Conservation (phyloP, 2,888 invertebrate genomes). For the Meliscaeva auricollis region DNA sequence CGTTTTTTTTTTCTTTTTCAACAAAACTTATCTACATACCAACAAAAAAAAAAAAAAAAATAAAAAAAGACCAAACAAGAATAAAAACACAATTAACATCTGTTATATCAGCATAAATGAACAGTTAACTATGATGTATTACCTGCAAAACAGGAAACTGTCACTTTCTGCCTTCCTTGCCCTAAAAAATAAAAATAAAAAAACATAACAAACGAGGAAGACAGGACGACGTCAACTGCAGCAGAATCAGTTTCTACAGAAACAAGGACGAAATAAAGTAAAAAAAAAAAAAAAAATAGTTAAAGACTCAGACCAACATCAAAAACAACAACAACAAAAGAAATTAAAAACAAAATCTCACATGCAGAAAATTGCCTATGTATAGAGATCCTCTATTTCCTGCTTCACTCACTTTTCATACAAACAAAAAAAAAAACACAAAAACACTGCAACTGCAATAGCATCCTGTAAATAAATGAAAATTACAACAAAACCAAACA, state of each 20-base stretch:
- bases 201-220: constrained; percentile 24
- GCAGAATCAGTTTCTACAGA: constrained; percentile 9
- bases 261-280: background rate
- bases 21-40: background rate
- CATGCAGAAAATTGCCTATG: constrained; percentile 73
- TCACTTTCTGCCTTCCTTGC: constrained; percentile 70
- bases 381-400: constrained; percentile 53
- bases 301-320: constrained; percentile 42
- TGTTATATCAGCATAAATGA: constrained; percentile 73
- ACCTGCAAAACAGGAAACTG: constrained; percentile 66
- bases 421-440: background rate
- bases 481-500: constrained; percentile 38
- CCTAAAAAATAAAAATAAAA: constrained; percentile 22
- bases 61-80: background rate
- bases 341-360: constrained; percentile 62
- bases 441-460: constrained; percentile 25
- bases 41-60: no score
- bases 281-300: background rate
- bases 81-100: constrained; percentile 71
- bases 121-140: constrained; percentile 75
- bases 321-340: constrained; percentile 33
- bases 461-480: constrained; percentile 60
- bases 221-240: constrained; percentile 34
- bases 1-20: background rate
- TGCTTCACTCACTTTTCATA: constrained; percentile 29